phyloP scores from a whole-genome alignment of 2,888 invertebrate genomes.

The Dioctria rufipes region DNA sequence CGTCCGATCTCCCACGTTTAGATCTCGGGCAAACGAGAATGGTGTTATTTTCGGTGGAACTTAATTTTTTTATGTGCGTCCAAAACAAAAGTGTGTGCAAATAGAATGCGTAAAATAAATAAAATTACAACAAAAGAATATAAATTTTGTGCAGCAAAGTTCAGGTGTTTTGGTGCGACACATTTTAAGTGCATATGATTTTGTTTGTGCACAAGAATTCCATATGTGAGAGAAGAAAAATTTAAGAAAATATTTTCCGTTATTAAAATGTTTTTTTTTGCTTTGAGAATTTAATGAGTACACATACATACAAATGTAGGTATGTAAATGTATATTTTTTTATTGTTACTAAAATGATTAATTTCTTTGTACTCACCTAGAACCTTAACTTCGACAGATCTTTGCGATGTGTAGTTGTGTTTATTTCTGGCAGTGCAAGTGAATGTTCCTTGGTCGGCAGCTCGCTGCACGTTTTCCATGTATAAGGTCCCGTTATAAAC shows the following conservation, averaged over 20 bases:
- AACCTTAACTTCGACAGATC: slow-evolving; percentile 82
- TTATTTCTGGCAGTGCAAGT: slow-evolving; percentile 89
- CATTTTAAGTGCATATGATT: neutral
- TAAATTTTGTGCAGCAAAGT: neutral
- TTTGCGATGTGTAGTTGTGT: slow-evolving; percentile 83
- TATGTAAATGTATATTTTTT: too few relatives aligned
- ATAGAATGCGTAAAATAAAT: neutral
- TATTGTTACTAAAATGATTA: too few relatives aligned
- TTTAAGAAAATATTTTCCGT: neutral
- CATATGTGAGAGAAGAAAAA: slow-evolving; percentile 13
- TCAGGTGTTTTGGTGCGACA: neutral
- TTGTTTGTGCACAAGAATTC: neutral
- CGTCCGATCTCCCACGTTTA: slow-evolving; percentile 76
- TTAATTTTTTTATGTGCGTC: slow-evolving; percentile 61
- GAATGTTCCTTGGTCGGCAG: slow-evolving; percentile 90
- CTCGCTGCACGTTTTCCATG: slow-evolving; percentile 87
- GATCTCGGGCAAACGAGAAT: slow-evolving; percentile 77
- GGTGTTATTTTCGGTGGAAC: slow-evolving; percentile 79
- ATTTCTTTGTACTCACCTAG: slow-evolving; percentile 73
- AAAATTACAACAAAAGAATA: neutral
- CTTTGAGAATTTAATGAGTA: neutral
- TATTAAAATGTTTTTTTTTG: neutral
- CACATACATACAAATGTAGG: too few relatives aligned
- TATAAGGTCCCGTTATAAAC: slow-evolving; percentile 88
- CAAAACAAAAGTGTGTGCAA: neutral